Evolutionary conservation across 2,888 invertebrate species (phyloP).

Genomic region (Drosophila recens): DNA sequence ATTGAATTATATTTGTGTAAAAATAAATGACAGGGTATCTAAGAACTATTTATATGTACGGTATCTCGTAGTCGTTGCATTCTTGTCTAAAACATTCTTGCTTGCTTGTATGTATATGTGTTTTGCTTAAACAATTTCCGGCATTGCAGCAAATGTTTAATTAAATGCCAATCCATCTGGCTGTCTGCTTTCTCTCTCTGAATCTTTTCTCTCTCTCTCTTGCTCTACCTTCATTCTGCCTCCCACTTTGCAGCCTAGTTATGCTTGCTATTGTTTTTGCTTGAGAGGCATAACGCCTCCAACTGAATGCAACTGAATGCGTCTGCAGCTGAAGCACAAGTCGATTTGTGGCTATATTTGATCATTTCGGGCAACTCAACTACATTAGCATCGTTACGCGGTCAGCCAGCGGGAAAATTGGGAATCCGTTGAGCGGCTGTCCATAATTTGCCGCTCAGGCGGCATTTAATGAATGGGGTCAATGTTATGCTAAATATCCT

Average conservation of each 20-base stretch:
- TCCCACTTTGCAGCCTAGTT: not conserved
- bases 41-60: too few relatives aligned
- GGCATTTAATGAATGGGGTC: slow-evolving; percentile 64
- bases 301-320: slow-evolving; percentile 30
- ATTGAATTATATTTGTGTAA: too few relatives aligned
- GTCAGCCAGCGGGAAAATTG: slow-evolving; percentile 58
- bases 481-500: slow-evolving; percentile 68
- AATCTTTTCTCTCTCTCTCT: not conserved
- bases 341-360: slow-evolving; percentile 60
- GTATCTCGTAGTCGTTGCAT: not conserved
- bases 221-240: not conserved
- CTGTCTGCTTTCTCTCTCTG: not conserved
- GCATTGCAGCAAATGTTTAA: slow-evolving; percentile 68
- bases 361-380: slow-evolving; percentile 43
- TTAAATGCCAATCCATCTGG: slow-evolving; percentile 58
- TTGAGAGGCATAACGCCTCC: not conserved
- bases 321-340: slow-evolving; percentile 13
- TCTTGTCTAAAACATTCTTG: not conserved
- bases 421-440: slow-evolving; percentile 29
- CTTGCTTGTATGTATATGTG: slow-evolving; percentile 32
- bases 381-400: slow-evolving; percentile 72
- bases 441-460: slow-evolving; percentile 47
- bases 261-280: slow-evolving; percentile 6
- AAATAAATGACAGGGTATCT: too few relatives aligned
- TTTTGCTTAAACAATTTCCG: slow-evolving; percentile 68